phyloP scores from a whole-genome alignment of 1,140 invertebrate genomes.

The Grapholita molesta region DNA sequence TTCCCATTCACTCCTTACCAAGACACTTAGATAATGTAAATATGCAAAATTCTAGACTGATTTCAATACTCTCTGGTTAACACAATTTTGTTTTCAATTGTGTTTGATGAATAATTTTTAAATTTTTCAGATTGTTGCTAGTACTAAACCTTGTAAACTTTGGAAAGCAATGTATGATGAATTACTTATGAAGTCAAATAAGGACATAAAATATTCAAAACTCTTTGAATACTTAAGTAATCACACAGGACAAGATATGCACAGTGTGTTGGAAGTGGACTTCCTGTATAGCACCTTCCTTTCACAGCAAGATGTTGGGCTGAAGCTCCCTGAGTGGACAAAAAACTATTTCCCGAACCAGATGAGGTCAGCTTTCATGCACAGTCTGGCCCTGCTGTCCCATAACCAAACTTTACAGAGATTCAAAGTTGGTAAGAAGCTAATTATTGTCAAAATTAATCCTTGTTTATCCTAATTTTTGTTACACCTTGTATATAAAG shows the following conservation, averaged over 20 bases:
- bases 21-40: constrained; percentile 84
- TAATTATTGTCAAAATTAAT: constrained; percentile 6
- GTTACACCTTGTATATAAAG: too few relatives aligned
- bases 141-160: constrained; percentile 80
- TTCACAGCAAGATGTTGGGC: constrained; percentile 82
- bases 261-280: constrained; percentile 83
- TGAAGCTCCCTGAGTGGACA: constrained; percentile 86
- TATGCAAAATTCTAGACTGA: constrained; percentile 19
- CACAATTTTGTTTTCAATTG: not conserved
- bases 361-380: constrained; percentile 82
- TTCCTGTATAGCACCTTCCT: constrained; percentile 86
- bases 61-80: not conserved
- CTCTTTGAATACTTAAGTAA: constrained; percentile 82
- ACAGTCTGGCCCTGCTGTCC: constrained; percentile 84
- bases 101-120: not conserved
- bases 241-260: constrained; percentile 83
- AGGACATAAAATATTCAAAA: constrained; percentile 77
- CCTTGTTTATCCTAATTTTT: too few relatives aligned
- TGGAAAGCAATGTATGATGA: constrained; percentile 78
- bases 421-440: constrained; percentile 82
- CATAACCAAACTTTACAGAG: constrained; percentile 84
- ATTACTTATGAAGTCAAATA: constrained; percentile 76
- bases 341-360: constrained; percentile 83
- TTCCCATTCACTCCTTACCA: constrained; percentile 89
- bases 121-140: constrained; percentile 80